phyloP scores from a whole-genome alignment of 2,113 vertebrate genomes.

The Acanthisitta chloris region DNA sequence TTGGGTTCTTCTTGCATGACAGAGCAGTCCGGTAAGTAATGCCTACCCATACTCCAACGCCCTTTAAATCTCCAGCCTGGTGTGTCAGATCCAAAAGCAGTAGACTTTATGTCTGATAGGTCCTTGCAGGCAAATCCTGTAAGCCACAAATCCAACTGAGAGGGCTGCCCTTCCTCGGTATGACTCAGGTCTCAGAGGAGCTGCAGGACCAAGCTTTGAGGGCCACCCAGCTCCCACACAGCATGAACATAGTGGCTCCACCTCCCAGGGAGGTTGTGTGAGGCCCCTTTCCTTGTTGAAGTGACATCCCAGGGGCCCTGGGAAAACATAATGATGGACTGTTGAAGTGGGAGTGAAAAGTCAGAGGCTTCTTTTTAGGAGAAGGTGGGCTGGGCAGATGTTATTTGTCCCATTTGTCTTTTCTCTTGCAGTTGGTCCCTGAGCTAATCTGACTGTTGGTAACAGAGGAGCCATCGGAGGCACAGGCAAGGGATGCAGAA shows the following conservation, averaged over 20 bases:
- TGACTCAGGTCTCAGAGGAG: background rate
- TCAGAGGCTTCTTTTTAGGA: background rate
- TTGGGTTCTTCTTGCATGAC: background rate
- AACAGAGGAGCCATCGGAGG: background rate
- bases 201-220: background rate
- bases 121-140: background rate
- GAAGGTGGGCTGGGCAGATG: background rate
- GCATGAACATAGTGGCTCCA: accelerated
- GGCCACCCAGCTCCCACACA: background rate
- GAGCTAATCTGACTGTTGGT: background rate
- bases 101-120: background rate
- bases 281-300: background rate
- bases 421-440: background rate
- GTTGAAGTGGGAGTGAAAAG: background rate
- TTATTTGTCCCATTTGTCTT: background rate
- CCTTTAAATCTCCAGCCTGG: background rate
- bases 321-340: background rate
- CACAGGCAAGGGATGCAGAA: background rate
- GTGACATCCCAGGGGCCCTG: background rate
- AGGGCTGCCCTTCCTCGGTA: background rate
- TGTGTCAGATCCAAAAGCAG: background rate
- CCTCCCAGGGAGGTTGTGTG: background rate
- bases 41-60: background rate
- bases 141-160: background rate
- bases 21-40: background rate